Evolutionary conservation across 1,140 invertebrate species (phyloP), one percentile per base, ranked within the genome.

Genomic region (Anastatus disparis): DNA sequence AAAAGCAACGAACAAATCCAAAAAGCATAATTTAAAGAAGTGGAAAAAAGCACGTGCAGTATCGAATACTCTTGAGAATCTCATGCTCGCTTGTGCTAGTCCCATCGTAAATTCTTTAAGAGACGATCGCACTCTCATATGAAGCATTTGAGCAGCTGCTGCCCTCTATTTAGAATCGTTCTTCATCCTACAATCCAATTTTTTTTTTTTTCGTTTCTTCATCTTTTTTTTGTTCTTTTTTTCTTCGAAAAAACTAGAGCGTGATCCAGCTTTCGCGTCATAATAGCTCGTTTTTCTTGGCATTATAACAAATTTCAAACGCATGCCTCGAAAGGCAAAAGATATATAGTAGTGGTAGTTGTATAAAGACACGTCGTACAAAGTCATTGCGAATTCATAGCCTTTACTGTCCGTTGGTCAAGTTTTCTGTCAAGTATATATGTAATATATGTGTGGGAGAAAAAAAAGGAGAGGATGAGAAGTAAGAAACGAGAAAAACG

Each of bases 311-410:
- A 64, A 64, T 64, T 64, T 64, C 61, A 9, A 46, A 35, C 59
- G 42, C 59, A 62, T 62, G 56, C 40, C 40, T 20, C 15, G 52
- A 6, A n/a, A 27, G 59, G 26, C n/a, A 20, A 46, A 48, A n/a
- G 31, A 35, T 35, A 35, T 10, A 35, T 10, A n/a, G n/a, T n/a
- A n/a, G n/a, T n/a, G n/a, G n/a, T n/a, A n/a, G n/a, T n/a, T n/a
- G n/a, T n/a, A n/a, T n/a, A n/a, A 6, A 35, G 31, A 35, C 31
- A 17, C 46, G 27, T 26, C n/a, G 29, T 44, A 1, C 12, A 4
- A 48, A 38, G 63, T 65, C 63, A 65, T 65, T 65, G 50, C 29
- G 15, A 65, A 65, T 65, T 53, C 48, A 65, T 65, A 42, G 61
- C 46, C 44, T 35, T 26, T n/a, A n/a, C n/a, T n/a, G 3, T 13